Percentiles rank a stretch among this genome's conserved stretches.
phyloP scores from a whole-genome alignment of 2,888 invertebrate species.

The Caenorhabditis drosophilae region DNA sequence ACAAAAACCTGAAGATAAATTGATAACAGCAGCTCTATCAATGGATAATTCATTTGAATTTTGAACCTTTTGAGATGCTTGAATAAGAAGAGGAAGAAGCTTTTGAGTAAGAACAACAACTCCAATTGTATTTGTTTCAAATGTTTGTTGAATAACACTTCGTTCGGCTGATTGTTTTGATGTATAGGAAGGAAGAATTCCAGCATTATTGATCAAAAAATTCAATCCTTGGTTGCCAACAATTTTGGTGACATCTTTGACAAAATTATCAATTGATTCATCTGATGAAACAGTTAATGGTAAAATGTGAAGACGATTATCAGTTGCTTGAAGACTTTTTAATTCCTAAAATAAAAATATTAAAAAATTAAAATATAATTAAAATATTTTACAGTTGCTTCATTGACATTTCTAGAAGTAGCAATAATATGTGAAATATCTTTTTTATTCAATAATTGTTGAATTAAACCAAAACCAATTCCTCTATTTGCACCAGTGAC shows the following conservation, averaged over 20 bases:
- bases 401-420: slow-evolving; percentile 80
- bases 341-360: slow-evolving; percentile 1
- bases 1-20: slow-evolving; percentile 38
- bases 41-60: slow-evolving; percentile 9
- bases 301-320: slow-evolving; percentile 31
- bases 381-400: slow-evolving; percentile 63
- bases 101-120: slow-evolving; percentile 39
- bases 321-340: slow-evolving; percentile 2
- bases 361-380: background rate
- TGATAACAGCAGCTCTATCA: slow-evolving; percentile 30
- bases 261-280: slow-evolving; percentile 26
- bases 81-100: slow-evolving; percentile 32
- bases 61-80: slow-evolving; percentile 7
- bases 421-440: slow-evolving; percentile 80
- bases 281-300: slow-evolving; percentile 34
- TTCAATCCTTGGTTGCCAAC: slow-evolving; percentile 15
- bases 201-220: slow-evolving; percentile 31
- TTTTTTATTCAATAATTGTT: slow-evolving; percentile 72
- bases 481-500: slow-evolving; percentile 91
- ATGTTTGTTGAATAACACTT: slow-evolving; percentile 76
- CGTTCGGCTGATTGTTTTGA: slow-evolving; percentile 69
- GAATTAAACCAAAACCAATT: slow-evolving; percentile 84
- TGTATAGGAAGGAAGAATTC: background rate
- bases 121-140: slow-evolving; percentile 77
- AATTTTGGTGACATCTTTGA: slow-evolving; percentile 9